Conservation (phyloP, 2,113 vertebrate genomes). For the Rhea pennata region DNA sequence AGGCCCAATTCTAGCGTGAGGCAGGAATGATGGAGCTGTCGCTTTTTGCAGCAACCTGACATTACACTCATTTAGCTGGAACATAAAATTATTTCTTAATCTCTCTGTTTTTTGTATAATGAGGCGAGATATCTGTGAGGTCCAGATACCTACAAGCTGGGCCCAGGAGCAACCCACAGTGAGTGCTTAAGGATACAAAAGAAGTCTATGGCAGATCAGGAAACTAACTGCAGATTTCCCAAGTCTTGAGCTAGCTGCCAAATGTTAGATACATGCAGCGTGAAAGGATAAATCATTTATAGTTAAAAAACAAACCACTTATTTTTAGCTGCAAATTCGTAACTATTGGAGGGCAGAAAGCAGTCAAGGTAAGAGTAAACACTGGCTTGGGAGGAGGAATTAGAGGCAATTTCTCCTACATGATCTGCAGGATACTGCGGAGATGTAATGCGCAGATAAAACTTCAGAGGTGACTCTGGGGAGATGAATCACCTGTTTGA, state of each 20-base stretch:
- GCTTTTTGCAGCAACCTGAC: not conserved
- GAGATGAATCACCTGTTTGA: slow-evolving; percentile 1
- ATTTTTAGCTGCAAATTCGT: slow-evolving; percentile 65
- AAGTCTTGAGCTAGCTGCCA: not conserved
- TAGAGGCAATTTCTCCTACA: not conserved
- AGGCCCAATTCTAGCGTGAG: not conserved
- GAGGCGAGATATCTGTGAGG: not conserved
- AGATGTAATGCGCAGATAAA: not conserved
- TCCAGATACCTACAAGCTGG: not conserved
- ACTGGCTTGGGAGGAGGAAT: not conserved
- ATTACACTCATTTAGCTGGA: not conserved
- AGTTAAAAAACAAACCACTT: slow-evolving; percentile 61
- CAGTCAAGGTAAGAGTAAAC: not conserved
- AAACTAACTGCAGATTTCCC: not conserved
- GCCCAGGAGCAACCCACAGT: not conserved
- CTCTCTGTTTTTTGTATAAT: not conserved
- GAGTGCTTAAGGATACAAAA: not conserved
- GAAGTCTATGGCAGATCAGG: not conserved
- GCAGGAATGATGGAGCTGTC: not conserved
- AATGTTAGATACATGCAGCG: not conserved
- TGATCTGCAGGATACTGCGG: not conserved
- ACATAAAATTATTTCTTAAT: not conserved
- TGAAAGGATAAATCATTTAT: slow-evolving; percentile 32
- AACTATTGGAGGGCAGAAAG: not conserved
- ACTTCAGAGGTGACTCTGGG: not conserved